Base-by-base conservation (phyloP, 2,888 invertebrate species). In the Platerodrilus igneus region DNA sequence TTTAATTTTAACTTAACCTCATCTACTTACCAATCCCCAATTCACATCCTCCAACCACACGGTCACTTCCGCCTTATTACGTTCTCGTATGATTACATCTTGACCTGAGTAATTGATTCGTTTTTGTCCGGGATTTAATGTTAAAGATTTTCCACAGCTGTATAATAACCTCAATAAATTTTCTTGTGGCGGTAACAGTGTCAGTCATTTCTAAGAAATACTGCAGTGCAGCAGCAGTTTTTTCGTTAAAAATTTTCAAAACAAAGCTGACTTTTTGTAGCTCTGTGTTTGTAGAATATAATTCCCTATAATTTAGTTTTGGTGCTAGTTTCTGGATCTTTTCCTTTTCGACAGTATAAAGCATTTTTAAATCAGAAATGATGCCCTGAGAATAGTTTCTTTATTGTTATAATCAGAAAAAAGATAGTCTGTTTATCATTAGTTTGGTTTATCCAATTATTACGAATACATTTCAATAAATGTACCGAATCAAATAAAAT, bases 181-280 rank as follows among this genome's bases (percentile, higher is more conserved):
- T n/a, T n/a, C n/a, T n/a, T n/a, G n/a, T n/a, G n/a, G n/a, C n/a
- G n/a, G n/a, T n/a, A n/a, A n/a, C n/a, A n/a, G n/a, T n/a, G n/a
- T n/a, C n/a, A n/a, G n/a, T n/a, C n/a, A n/a, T n/a, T n/a, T n/a
- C n/a, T n/a, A n/a, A n/a, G n/a, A n/a, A n/a, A n/a, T n/a, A n/a
- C n/a, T n/a, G n/a, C n/a, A n/a, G n/a, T n/a, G n/a, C n/a, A n/a
- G n/a, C n/a, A n/a, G n/a, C n/a, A n/a, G n/a, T n/a, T n/a, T n/a
- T n/a, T n/a, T n/a, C n/a, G n/a, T n/a, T n/a, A n/a, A 18, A 33
- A 16, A 22, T 33, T 33, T 16, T 33, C 23, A 9, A 22, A 9
- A 17, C 23, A 21, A 23, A 5, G 23, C 4, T 14, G 11, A 33
- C 33, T 14, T 33, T 21, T 16, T 21, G 22, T 11, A 14, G 9